phyloP scores from a whole-genome alignment of 2,888 invertebrate genomes.

The Lobophora halterata region DNA sequence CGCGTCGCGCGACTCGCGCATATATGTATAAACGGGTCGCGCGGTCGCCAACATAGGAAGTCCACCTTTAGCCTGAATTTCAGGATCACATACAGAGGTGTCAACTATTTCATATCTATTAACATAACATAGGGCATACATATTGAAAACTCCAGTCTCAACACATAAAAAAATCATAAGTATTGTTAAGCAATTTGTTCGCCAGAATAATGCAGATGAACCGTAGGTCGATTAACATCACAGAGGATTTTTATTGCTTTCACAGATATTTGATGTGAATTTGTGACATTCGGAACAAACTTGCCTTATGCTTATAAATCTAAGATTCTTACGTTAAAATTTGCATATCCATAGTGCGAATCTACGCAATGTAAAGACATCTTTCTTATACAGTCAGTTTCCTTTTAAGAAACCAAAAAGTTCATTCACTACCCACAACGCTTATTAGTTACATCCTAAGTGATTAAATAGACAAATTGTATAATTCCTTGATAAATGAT shows the following conservation, averaged over 20 bases:
- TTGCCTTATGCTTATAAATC: conserved; percentile 6
- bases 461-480: conserved; percentile 4
- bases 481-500: conserved; percentile 2
- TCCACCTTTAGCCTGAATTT: no score
- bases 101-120: no score
- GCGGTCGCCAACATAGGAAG: no score
- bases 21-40: no score
- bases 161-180: no score
- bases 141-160: no score
- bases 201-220: neutral
- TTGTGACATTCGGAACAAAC: conserved; percentile 7
- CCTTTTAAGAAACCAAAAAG: no score
- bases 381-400: no score
- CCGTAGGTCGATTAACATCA: conserved; percentile 1
- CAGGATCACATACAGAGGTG: no score
- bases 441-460: neutral
- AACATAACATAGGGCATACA: no score
- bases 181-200: neutral
- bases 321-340: neutral
- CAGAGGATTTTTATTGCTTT: conserved; percentile 5
- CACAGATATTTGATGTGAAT: conserved; percentile 4
- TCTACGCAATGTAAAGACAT: no score
- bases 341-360: neutral
- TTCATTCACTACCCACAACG: conserved; percentile 3
- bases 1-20: no score